Conservation (phyloP, 2,888 invertebrate species). For the Cepaea hortensis region DNA sequence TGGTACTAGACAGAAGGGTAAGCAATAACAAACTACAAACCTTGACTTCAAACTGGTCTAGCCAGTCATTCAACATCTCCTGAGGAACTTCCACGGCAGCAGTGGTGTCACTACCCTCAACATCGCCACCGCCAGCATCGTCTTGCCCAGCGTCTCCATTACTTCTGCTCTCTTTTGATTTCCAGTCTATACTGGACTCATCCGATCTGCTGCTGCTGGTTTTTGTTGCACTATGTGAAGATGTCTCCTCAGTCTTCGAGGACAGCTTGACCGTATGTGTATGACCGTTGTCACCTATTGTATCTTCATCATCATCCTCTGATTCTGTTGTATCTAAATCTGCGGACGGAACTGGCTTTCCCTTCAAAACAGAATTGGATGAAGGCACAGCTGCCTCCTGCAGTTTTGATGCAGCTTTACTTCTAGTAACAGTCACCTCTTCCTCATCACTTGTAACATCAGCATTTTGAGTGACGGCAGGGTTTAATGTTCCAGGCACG, state of each 20-base stretch:
- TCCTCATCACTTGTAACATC: constrained; percentile 61
- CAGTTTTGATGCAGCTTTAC: not conserved
- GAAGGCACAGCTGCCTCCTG: not conserved
- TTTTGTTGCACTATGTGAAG: not conserved
- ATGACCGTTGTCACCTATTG: constrained; percentile 48
- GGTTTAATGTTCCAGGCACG: constrained; percentile 34
- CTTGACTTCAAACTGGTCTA: constrained; percentile 61
- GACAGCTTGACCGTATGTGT: not conserved
- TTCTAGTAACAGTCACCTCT: not conserved
- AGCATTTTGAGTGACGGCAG: constrained; percentile 55
- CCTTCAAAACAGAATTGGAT: not conserved
- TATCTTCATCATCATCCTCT: constrained; percentile 50
- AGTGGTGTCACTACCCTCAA: not conserved
- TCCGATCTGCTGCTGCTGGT: not conserved
- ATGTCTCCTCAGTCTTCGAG: not conserved
- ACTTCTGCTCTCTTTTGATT: not conserved
- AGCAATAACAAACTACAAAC: not conserved
- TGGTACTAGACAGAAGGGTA: too few relatives aligned
- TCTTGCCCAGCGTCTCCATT: constrained; percentile 49
- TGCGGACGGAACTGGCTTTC: not conserved
- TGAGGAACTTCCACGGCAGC: constrained; percentile 50
- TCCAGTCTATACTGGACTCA: not conserved
- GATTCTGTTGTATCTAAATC: constrained; percentile 31
- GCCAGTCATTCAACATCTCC: constrained; percentile 64
- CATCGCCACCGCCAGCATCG: constrained; percentile 43